Evolutionary conservation across 2,113 vertebrate species (phyloP).

Genomic region (Ascaphus truei): DNA sequence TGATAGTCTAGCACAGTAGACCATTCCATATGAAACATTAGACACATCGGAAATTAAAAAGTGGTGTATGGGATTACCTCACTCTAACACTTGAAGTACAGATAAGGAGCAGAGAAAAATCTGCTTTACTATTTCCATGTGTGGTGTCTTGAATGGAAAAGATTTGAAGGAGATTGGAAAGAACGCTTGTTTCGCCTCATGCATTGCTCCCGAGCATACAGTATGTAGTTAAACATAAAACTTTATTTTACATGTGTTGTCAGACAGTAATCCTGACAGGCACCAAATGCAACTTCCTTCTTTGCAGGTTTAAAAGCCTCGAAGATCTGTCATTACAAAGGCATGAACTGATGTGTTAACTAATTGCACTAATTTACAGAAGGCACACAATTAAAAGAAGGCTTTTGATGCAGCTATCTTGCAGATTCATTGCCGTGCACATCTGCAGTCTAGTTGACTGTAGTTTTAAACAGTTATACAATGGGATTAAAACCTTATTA

Average conservation of each 20-base stretch:
- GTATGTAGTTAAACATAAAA: constrained; percentile 50
- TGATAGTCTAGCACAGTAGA: too few relatives aligned
- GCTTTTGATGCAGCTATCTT: constrained; percentile 34
- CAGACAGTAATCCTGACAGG: constrained; percentile 39
- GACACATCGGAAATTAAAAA: too few relatives aligned
- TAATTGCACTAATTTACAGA: background rate
- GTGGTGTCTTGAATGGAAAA: background rate
- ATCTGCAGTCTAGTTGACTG: background rate
- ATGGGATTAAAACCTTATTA: too few relatives aligned
- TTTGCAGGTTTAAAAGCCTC: constrained; percentile 41
- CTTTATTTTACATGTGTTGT: constrained; percentile 45
- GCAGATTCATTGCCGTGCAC: background rate
- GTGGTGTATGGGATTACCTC: too few relatives aligned
- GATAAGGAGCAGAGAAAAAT: constrained; percentile 8
- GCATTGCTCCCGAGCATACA: constrained; percentile 3
- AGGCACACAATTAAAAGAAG: constrained; percentile 5
- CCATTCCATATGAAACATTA: too few relatives aligned
- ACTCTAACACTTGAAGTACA: background rate
- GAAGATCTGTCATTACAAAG: constrained; percentile 32
- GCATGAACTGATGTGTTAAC: constrained; percentile 10
- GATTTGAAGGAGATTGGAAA: background rate
- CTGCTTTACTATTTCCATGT: background rate
- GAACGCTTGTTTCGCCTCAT: constrained; percentile 9
- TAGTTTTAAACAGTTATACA: too few relatives aligned
- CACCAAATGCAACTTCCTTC: constrained; percentile 41